A percentile compares a stretch with the other conserved stretches of the same genome.
Evolutionary conservation across 2,797 vertebrate genomes (phyloP).

Genomic region (Rhodeus uyekii): DNA sequence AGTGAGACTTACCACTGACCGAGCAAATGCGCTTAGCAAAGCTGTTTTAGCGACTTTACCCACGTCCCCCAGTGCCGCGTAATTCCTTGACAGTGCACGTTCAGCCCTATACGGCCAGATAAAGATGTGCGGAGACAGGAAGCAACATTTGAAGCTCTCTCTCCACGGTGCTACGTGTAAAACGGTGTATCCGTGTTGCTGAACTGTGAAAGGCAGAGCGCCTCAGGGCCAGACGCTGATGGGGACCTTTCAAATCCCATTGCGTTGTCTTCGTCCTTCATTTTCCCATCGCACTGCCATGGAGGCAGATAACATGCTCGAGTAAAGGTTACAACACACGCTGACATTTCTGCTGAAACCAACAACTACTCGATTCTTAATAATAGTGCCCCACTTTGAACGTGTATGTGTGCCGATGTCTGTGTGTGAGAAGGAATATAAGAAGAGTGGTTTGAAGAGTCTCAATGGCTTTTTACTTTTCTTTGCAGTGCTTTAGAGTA

Average conservation of each 20-base stretch:
- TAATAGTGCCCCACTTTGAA: constrained; percentile 58
- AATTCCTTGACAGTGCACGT: background rate
- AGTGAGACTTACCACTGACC: constrained; percentile 3
- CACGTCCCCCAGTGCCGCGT: background rate
- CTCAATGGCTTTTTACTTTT: background rate
- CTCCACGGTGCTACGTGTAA: constrained; percentile 25
- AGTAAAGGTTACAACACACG: constrained; percentile 79
- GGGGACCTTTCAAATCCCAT: constrained; percentile 82
- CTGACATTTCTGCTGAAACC: constrained; percentile 80
- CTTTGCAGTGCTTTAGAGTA: background rate
- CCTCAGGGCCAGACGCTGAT: constrained; percentile 69
- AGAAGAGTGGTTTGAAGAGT: background rate
- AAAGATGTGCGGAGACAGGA: constrained; percentile 24
- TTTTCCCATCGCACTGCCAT: constrained; percentile 63
- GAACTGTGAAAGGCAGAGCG: constrained; percentile 74
- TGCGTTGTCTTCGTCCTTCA: constrained; percentile 62
- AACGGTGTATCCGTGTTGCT: constrained; percentile 65
- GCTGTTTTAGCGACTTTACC: background rate
- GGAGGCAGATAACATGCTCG: constrained; percentile 77
- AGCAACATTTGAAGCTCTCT: constrained; percentile 29
- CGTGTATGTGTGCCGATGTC: constrained; percentile 15
- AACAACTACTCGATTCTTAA: constrained; percentile 70
- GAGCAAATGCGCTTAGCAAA: constrained; percentile 27
- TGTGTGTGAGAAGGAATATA: background rate
- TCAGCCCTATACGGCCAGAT: constrained; percentile 11